Conservation (phyloP, 1,140 invertebrate species). For the Dreissena polymorpha region DNA sequence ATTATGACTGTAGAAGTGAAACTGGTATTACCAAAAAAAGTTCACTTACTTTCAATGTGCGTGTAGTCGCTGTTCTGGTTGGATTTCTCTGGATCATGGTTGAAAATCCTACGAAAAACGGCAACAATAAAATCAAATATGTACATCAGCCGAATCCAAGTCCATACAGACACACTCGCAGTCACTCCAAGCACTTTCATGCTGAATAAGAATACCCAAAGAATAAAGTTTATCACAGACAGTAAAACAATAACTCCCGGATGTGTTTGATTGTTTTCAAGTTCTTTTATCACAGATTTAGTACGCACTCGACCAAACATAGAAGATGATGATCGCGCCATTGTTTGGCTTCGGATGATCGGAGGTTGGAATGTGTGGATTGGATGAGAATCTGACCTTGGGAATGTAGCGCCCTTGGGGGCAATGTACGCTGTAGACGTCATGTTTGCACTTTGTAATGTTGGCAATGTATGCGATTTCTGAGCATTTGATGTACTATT, state of each 20-base stretch:
- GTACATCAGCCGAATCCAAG: conserved; percentile 55
- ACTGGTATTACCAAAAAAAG: too few species aligned
- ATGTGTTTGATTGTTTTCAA: conserved; percentile 44
- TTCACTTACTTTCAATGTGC: conserved; percentile 76
- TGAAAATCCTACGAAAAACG: conserved; percentile 72
- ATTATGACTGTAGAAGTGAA: too few species aligned
- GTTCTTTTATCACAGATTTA: conserved; percentile 53
- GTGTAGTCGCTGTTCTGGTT: conserved; percentile 74
- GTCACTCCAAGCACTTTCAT: conserved; percentile 54
- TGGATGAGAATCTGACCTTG: conserved; percentile 26
- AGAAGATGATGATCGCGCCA: conserved; percentile 10
- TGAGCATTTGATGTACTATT: background rate
- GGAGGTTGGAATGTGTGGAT: conserved; percentile 51
- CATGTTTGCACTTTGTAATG: background rate
- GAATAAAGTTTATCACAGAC: conserved; percentile 59
- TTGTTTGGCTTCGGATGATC: conserved; percentile 13
- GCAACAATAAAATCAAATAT: conserved; percentile 63
- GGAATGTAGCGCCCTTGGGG: background rate
- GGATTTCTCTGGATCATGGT: conserved; percentile 73
- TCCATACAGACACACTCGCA: conserved; percentile 56
- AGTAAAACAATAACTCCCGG: conserved; percentile 54
- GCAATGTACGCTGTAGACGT: background rate
- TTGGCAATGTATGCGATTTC: background rate
- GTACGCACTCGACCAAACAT: conserved; percentile 42
- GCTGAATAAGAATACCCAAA: conserved; percentile 54